Evolutionary conservation across 30 jellyfish, hydroid and myxozoan species (phyloP), one percentile per base, ranked within the genome.

Genomic region (Turritopsis rubra): DNA sequence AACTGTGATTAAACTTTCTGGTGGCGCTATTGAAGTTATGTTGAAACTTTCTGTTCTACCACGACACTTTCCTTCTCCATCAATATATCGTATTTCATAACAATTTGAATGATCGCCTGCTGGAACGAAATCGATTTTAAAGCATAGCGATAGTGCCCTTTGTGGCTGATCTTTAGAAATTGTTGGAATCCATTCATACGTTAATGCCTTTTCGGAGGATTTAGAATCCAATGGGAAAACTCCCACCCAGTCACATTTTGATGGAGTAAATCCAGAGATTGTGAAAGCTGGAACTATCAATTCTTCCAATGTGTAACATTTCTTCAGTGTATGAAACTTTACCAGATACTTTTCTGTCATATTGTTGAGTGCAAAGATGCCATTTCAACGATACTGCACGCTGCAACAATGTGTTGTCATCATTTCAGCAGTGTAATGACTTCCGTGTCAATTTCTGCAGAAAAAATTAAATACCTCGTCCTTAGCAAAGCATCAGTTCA

Each of bases 11-110:
- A 80, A n/a, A 53, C 87, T 80, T 21, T 65, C 79, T 13, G 21
- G 81, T 17, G 27, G 81, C 28, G 25, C 81, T 31, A 52, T n/a
- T 25, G 52, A 31, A 26, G 52, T 65, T 23, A 80, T 70, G 1
- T 27, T 41, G 26, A 80, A 80, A 23, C 31, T 9, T 27, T 31
- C 26, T 26, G 87, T 24, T 16, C n/a, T 31, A 1, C 78, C 65
- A 26, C 54, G 41, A 17, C 52, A 65, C 53, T 80, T 77, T 3
- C 75, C 75, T 25, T 77, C 85, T 77, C 71, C 85, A 7, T 30
- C 53, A 28, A 77, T n/a, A 77, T 77, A 77, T 25, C 85, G 85
- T 29, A 77, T 66, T 1, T 77, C 85, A 29, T 77, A 77, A 18
- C 21, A 18, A 28, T 30, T 77, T 29, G 65, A n/a, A 24, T 30